Evolutionary conservation across 2,113 vertebrate species (phyloP).

Genomic region (Ceuthmochares aereus): DNA sequence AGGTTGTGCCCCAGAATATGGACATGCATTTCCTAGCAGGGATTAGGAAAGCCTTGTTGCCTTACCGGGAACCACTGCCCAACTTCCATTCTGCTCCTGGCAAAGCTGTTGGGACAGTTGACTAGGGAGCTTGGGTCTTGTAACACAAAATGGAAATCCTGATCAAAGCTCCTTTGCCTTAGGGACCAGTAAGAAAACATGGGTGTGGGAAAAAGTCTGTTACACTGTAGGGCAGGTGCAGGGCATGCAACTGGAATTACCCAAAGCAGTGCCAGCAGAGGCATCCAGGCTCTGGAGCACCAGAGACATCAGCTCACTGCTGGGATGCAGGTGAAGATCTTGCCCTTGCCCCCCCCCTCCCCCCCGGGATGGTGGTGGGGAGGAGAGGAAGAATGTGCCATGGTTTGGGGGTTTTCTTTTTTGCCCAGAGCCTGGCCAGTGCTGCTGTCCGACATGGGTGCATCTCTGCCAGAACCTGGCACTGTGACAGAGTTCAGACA

Average conservation of each 20-base stretch:
- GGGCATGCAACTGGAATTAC: constrained; percentile 38
- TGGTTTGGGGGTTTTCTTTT: too few species aligned
- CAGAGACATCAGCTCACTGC: neutral
- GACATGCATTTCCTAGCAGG: neutral
- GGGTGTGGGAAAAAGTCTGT: constrained; percentile 50
- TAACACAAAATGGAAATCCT: constrained; percentile 58
- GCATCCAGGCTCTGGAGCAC: neutral
- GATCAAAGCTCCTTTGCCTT: constrained; percentile 54
- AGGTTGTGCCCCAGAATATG: neutral
- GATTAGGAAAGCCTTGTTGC: neutral
- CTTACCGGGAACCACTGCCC: neutral
- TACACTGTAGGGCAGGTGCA: constrained; percentile 26
- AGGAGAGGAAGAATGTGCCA: neutral
- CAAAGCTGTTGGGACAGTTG: neutral
- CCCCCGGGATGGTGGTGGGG: neutral
- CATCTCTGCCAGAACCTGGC: neutral
- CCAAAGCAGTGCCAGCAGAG: neutral
- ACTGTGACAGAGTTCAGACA: accelerated
- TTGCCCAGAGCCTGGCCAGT: neutral
- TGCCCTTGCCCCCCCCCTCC: neutral
- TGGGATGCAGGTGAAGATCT: neutral
- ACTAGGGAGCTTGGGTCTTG: constrained; percentile 26
- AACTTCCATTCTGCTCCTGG: constrained; percentile 16
- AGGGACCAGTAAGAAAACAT: constrained; percentile 32
- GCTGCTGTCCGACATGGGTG: accelerated